Evolutionary conservation across 2,888 invertebrate species (phyloP).

Genomic region (Eilema caniola): DNA sequence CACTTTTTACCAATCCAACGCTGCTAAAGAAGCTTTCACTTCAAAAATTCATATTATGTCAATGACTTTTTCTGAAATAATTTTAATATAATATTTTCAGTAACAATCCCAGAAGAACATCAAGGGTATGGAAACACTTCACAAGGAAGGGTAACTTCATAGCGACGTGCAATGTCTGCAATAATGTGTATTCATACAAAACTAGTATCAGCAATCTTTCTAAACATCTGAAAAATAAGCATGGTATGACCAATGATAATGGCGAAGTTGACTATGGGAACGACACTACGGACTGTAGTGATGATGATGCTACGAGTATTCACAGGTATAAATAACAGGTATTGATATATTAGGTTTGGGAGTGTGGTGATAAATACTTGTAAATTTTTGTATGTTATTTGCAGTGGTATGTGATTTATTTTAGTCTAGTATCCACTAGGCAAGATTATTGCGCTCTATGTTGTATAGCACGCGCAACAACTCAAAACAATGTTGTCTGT

Average conservation of each 20-base stretch:
- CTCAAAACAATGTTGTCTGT: too few relatives aligned
- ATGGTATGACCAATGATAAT: background rate
- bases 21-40: too few relatives aligned
- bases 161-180: constrained; percentile 44
- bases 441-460: too few relatives aligned
- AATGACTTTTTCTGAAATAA: too few relatives aligned
- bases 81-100: constrained; percentile 7
- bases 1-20: too few relatives aligned
- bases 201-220: constrained; percentile 25
- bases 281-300: constrained; percentile 26
- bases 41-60: too few relatives aligned
- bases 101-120: background rate
- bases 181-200: constrained; percentile 30
- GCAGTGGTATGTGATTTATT: too few relatives aligned
- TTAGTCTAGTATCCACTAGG: too few relatives aligned
- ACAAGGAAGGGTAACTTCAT: background rate
- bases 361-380: too few relatives aligned
- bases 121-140: constrained; percentile 36
- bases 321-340: constrained; percentile 14
- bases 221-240: constrained; percentile 31
- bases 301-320: constrained; percentile 37
- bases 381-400: too few relatives aligned
- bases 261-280: background rate
- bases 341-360: background rate
- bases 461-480: too few relatives aligned